Percentiles rank a stretch among this genome's conserved stretches.
These are phyloP conservation scores for Troilus luridus DNA, from an alignment of 2,888 invertebrate genomes.

Conservation along the genomic window DNA sequence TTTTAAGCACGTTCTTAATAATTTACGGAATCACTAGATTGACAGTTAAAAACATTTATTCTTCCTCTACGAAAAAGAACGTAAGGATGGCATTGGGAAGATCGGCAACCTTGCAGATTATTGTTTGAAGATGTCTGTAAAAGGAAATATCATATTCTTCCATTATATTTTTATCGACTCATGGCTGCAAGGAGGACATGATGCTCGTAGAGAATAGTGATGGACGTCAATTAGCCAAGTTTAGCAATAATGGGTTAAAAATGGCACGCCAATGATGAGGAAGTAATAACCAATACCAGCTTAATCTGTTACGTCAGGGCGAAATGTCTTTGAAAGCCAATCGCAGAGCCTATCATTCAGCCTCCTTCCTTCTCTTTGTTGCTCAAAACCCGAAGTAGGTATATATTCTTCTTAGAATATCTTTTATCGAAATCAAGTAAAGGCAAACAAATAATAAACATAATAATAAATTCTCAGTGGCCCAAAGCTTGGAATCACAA, in stretches of 20 bases:
- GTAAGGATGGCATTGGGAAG: background rate
- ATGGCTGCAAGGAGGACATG: background rate
- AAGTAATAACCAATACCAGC: background rate
- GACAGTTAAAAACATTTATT: background rate
- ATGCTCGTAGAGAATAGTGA: background rate
- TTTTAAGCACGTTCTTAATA: too few relatives aligned
- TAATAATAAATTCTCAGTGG: too few relatives aligned
- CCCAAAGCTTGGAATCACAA: too few relatives aligned
- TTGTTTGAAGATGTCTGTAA: background rate
- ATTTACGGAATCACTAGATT: background rate
- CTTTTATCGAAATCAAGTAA: too few relatives aligned
- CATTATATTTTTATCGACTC: slow-evolving; percentile 7
- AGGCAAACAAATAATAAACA: too few relatives aligned
- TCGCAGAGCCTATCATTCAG: background rate
- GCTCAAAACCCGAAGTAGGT: background rate
- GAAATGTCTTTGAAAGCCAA: background rate
- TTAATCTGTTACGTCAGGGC: background rate
- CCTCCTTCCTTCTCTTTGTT: background rate
- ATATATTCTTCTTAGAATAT: background rate
- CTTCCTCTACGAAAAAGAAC: background rate
- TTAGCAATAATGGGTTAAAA: background rate
- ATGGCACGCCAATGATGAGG: background rate
- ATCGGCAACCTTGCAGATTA: background rate
- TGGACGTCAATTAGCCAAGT: background rate
- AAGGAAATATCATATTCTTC: background rate